Conservation (phyloP, 2,888 invertebrate species). For the Limnephilus marmoratus region DNA sequence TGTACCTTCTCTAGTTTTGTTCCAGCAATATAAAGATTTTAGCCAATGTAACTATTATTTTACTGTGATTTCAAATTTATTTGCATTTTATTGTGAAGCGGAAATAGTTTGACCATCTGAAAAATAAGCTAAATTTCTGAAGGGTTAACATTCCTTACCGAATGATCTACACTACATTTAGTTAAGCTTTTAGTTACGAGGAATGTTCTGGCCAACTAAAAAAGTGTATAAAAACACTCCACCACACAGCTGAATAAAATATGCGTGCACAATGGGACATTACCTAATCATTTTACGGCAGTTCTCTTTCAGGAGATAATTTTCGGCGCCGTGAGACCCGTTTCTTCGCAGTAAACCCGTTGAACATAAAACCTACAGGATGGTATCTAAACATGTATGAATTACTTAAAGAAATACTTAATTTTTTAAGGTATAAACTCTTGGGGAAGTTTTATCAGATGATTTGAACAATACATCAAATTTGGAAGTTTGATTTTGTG, state of each 20-base stretch:
- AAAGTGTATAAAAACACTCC: background rate
- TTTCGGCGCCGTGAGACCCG: background rate
- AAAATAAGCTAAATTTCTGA: no score
- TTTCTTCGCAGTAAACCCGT: background rate
- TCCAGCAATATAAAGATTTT: no score
- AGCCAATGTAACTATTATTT: no score
- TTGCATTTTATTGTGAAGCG: no score
- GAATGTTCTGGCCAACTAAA: background rate
- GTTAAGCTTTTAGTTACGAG: background rate
- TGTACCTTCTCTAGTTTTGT: no score
- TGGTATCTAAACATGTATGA: background rate
- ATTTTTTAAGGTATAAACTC: no score
- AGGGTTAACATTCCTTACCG: background rate
- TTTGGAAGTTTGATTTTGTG: no score
- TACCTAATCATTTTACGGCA: background rate
- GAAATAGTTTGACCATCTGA: no score
- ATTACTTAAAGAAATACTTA: background rate
- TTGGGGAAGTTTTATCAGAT: no score
- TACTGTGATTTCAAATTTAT: no score
- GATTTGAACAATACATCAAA: no score
- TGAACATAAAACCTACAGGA: background rate
- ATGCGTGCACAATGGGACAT: background rate
- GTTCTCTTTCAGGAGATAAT: background rate
- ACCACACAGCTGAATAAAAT: background rate
- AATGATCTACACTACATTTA: background rate